Evolutionary conservation across 2,888 invertebrate species (phyloP).

Genomic region (Trilocha varians): DNA sequence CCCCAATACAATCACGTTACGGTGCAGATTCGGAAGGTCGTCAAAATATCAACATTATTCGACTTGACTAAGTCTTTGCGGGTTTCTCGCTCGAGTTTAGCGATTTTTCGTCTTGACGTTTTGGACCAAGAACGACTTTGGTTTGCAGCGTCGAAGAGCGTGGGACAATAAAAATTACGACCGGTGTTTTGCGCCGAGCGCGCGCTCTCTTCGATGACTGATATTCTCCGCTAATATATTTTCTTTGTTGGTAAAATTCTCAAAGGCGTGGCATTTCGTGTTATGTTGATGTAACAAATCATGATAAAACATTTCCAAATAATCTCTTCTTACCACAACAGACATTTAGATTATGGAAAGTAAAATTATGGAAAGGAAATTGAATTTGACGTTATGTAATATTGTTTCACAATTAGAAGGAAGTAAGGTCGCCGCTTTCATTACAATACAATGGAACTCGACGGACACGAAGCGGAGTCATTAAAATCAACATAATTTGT

Average conservation of each 20-base stretch:
- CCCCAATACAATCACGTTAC: conserved; percentile 47
- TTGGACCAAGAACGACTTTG: conserved; percentile 49
- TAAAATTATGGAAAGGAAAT: not conserved
- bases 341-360: too few species aligned
- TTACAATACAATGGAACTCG: conserved; percentile 26
- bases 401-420: conserved; percentile 21
- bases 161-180: conserved; percentile 62
- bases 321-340: too few species aligned
- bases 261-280: conserved; percentile 26
- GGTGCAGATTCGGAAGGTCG: conserved; percentile 53
- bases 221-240: conserved; percentile 46
- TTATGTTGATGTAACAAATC: conserved; percentile 4
- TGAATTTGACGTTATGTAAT: not conserved
- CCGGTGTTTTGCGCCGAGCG: conserved; percentile 49
- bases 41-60: conserved; percentile 59
- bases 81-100: conserved; percentile 26
- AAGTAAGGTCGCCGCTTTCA: conserved; percentile 35
- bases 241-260: conserved; percentile 51
- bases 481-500: not conserved
- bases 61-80: conserved; percentile 49
- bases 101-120: conserved; percentile 41
- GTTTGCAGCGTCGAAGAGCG: conserved; percentile 28
- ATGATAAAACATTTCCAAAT: conserved; percentile 15
- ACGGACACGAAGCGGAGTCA: conserved; percentile 7
- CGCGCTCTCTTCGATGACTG: conserved; percentile 57